Conservation (phyloP, 2,888 invertebrate species). For the Scotopteryx bipunctaria region DNA sequence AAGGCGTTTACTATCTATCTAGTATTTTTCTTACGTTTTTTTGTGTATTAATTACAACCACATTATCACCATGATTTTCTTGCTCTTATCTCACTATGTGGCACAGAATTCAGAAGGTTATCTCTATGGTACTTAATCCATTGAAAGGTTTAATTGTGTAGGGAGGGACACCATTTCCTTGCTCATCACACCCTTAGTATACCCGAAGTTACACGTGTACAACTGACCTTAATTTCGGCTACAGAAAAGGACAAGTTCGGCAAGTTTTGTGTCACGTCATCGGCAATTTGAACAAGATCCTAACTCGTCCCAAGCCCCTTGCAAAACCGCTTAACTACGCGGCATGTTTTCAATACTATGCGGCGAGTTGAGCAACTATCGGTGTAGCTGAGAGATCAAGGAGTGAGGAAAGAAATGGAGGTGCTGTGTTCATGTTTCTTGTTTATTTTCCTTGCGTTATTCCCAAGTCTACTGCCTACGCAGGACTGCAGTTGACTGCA, state of each 20-base stretch:
- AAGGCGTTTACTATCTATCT: too few species aligned
- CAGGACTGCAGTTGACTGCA: too few species aligned
- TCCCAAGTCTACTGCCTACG: too few species aligned
- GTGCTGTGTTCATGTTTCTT: not conserved
- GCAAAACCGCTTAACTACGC: conserved; percentile 20
- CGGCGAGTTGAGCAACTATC: conserved; percentile 13
- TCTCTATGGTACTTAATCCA: too few species aligned
- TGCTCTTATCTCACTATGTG: too few species aligned
- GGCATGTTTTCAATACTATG: conserved; percentile 20
- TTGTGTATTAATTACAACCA: too few species aligned
- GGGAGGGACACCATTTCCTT: not conserved
- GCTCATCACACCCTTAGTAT: not conserved
- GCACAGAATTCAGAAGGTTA: too few species aligned
- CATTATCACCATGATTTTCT: too few species aligned
- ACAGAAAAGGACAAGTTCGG: conserved; percentile 7
- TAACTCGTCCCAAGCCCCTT: conserved; percentile 16
- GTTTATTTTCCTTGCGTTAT: too few species aligned
- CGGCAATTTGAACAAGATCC: conserved; percentile 17
- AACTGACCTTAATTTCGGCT: conserved; percentile 5
- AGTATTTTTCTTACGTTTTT: too few species aligned
- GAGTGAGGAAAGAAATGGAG: conserved; percentile 3
- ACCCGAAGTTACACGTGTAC: not conserved
- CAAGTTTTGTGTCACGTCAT: conserved; percentile 18
- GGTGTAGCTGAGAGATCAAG: not conserved
- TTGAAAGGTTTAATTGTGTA: not conserved